phyloP scores from a whole-genome alignment of 2,888 invertebrate genomes.

The Ophion ventricosus region DNA sequence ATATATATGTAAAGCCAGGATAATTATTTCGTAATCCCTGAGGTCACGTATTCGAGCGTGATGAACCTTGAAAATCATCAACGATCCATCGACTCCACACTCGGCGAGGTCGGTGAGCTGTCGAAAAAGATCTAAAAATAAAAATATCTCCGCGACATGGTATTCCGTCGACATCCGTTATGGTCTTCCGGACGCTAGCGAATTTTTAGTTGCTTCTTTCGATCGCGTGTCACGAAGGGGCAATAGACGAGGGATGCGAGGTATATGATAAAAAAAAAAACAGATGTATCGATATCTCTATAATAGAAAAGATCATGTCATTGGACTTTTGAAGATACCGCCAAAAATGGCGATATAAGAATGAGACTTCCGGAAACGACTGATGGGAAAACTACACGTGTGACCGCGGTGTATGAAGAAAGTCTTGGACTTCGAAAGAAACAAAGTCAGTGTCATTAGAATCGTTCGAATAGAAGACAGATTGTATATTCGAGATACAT shows the following conservation, averaged over 20 bases:
- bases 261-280: not conserved
- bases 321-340: not conserved
- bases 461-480: too few species aligned
- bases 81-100: constrained; percentile 11
- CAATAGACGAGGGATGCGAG: not conserved
- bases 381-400: not conserved
- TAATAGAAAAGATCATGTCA: not conserved
- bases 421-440: too few species aligned
- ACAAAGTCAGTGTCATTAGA: too few species aligned
- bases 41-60: constrained; percentile 8
- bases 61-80: constrained; percentile 21
- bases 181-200: constrained; percentile 28
- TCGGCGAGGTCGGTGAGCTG: constrained; percentile 9
- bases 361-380: not conserved
- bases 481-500: too few species aligned
- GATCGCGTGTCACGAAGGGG: not conserved
- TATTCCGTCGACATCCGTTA: constrained; percentile 23
- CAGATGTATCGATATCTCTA: not conserved
- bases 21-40: constrained; percentile 13
- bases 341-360: not conserved
- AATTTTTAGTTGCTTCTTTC: not conserved
- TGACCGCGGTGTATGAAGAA: not conserved
- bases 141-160: not conserved
- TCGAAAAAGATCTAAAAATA: not conserved
- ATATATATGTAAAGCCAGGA: not conserved